These are phyloP conservation scores for Ephestia elutella DNA, from an alignment of 1,140 invertebrate species.

Conservation along the genomic window DNA sequence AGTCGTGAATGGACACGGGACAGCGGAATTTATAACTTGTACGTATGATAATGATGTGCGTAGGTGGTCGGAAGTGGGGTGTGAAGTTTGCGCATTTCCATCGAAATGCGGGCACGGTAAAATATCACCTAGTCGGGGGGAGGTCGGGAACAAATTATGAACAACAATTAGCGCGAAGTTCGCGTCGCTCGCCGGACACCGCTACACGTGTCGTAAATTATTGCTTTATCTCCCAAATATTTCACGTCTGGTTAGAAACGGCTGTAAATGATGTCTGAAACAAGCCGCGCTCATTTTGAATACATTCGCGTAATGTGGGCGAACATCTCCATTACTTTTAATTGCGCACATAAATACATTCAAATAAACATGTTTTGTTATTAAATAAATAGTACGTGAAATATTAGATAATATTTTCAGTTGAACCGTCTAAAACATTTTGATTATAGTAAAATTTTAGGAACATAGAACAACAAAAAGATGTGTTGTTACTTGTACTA, in stretches of 20 bases:
- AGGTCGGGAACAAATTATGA: slow-evolving; percentile 50
- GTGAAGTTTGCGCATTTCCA: slow-evolving; percentile 55
- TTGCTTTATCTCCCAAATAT: slow-evolving; percentile 6
- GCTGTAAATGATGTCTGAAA: slow-evolving; percentile 10
- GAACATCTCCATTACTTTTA: slow-evolving; percentile 9
- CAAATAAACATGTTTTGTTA: not conserved
- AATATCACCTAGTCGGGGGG: slow-evolving; percentile 50
- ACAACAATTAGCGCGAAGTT: slow-evolving; percentile 54
- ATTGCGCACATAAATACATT: not conserved
- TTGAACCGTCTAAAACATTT: not conserved
- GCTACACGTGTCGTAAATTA: slow-evolving; percentile 19
- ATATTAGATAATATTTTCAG: not conserved
- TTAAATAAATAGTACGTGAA: not conserved
- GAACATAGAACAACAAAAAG: too few relatives aligned
- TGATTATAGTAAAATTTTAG: too few relatives aligned
- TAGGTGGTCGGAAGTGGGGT: slow-evolving; percentile 43
- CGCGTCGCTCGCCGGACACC: slow-evolving; percentile 12
- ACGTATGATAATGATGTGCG: slow-evolving; percentile 52
- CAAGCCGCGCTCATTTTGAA: not conserved
- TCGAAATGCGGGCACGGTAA: slow-evolving; percentile 56
- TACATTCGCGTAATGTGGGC: slow-evolving; percentile 3
- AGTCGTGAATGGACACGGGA: slow-evolving; percentile 7
- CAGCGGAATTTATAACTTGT: slow-evolving; percentile 44
- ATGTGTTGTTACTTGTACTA: too few relatives aligned
- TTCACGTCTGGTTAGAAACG: slow-evolving; percentile 3